A percentile compares a stretch with the other conserved stretches of the same genome.
Conservation (phyloP, 2,888 invertebrate genomes). For the Lymantria monacha region DNA sequence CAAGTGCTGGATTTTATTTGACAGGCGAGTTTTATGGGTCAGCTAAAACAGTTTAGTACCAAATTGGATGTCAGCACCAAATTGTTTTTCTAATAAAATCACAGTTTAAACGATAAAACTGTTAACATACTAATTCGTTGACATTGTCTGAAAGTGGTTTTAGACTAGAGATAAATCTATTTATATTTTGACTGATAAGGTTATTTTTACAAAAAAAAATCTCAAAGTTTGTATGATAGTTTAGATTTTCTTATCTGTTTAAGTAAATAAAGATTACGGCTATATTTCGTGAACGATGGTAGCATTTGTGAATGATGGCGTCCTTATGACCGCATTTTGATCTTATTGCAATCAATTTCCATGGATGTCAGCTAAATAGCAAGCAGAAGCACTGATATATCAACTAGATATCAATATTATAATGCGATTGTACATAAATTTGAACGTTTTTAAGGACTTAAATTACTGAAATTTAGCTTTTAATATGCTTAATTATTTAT, state of each 20-base stretch:
- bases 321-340: too few species aligned
- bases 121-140: constrained; percentile 12
- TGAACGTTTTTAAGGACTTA: too few species aligned
- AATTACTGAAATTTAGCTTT: too few species aligned
- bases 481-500: too few species aligned
- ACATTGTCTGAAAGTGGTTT: constrained; percentile 5
- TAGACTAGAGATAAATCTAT: constrained; percentile 11
- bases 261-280: background rate
- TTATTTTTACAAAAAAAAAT: background rate
- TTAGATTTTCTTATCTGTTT: background rate
- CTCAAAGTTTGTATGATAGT: background rate
- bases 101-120: constrained; percentile 7
- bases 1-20: background rate
- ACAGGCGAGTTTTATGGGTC: background rate
- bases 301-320: too few species aligned
- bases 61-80: background rate
- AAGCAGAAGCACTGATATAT: too few species aligned
- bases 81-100: constrained; percentile 4
- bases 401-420: too few species aligned
- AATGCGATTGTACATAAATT: too few species aligned
- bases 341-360: too few species aligned
- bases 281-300: too few species aligned
- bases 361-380: too few species aligned
- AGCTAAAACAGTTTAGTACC: background rate
- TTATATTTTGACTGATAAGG: constrained; percentile 24